A percentile compares a stretch with the other conserved stretches of the same genome.
Conservation (phyloP, 2,888 invertebrate genomes). For the Xylocampa areola region DNA sequence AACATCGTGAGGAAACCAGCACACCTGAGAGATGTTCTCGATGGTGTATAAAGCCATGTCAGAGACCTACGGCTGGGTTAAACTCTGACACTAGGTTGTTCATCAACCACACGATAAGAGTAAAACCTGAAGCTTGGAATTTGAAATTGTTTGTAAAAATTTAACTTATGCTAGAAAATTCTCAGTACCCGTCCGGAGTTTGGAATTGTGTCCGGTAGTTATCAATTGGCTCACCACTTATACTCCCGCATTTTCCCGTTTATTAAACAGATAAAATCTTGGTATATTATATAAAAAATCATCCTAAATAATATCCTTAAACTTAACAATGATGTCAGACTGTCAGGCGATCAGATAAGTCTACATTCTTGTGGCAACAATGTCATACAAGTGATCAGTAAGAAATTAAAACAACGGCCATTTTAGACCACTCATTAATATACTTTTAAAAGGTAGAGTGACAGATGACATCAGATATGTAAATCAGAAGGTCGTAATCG, state of each 20-base stretch:
- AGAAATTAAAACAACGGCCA: slow-evolving; percentile 48
- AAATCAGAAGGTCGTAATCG: slow-evolving; percentile 19
- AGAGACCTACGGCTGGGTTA: too few relatives aligned
- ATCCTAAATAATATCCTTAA: not conserved
- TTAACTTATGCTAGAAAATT: too few relatives aligned
- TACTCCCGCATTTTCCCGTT: slow-evolving; percentile 4
- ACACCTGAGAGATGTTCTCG: too few relatives aligned
- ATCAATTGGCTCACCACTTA: too few relatives aligned
- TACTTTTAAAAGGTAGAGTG: slow-evolving; percentile 37
- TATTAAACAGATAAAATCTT: not conserved
- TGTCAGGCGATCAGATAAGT: slow-evolving; percentile 44
- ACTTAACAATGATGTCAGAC: slow-evolving; percentile 39
- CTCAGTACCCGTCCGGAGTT: too few relatives aligned
- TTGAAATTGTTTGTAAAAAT: too few relatives aligned
- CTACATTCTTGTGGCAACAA: slow-evolving; percentile 41
- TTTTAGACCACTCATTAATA: slow-evolving; percentile 53
- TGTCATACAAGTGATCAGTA: slow-evolving; percentile 43
- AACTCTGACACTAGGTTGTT: too few relatives aligned
- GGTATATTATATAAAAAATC: not conserved
- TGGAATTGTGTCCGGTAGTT: too few relatives aligned
- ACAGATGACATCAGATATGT: slow-evolving; percentile 13
- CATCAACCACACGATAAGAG: too few relatives aligned
- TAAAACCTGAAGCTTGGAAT: too few relatives aligned
- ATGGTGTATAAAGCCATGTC: too few relatives aligned
- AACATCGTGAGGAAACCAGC: too few relatives aligned